Evolutionary conservation across 1,140 invertebrate species (phyloP).

Genomic region (Drosophila tani): DNA sequence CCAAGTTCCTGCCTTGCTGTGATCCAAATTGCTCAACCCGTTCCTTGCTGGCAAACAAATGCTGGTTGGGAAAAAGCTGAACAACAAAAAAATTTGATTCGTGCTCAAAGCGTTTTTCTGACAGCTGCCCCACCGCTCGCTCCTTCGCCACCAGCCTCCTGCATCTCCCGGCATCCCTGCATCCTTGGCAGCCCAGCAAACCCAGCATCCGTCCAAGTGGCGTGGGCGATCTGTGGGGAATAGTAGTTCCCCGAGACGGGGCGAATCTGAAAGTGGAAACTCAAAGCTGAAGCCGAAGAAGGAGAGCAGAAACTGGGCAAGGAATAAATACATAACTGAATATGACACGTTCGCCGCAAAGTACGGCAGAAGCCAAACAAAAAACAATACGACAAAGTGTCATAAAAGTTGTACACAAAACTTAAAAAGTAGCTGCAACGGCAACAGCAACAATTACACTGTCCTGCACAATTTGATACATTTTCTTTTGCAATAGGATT

Average conservation of each 20-base stretch:
- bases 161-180: slow-evolving; percentile 1
- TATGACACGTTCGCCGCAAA: slow-evolving; percentile 81
- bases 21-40: slow-evolving; percentile 31
- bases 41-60: slow-evolving; percentile 24
- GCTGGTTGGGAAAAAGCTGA: slow-evolving; percentile 6
- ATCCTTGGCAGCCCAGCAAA: not conserved
- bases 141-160: not conserved
- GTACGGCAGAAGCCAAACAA: slow-evolving; percentile 57
- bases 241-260: slow-evolving; percentile 36
- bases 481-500: no score
- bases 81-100: slow-evolving; percentile 43
- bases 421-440: slow-evolving; percentile 77
- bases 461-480: not conserved
- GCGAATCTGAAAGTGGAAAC: slow-evolving; percentile 73
- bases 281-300: slow-evolving; percentile 51
- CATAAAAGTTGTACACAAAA: slow-evolving; percentile 82
- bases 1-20: slow-evolving; percentile 16
- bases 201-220: not conserved
- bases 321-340: slow-evolving; percentile 82
- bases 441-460: slow-evolving; percentile 42
- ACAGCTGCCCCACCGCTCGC: slow-evolving; percentile 19
- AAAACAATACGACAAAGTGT: slow-evolving; percentile 81
- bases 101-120: slow-evolving; percentile 62
- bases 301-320: slow-evolving; percentile 38
- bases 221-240: slow-evolving; percentile 16